Evolutionary conservation across 37 sponge, comb jelly and placozoan species (phyloP), one percentile per base, ranked within the genome.

Genomic region (Bolinopsis microptera): DNA sequence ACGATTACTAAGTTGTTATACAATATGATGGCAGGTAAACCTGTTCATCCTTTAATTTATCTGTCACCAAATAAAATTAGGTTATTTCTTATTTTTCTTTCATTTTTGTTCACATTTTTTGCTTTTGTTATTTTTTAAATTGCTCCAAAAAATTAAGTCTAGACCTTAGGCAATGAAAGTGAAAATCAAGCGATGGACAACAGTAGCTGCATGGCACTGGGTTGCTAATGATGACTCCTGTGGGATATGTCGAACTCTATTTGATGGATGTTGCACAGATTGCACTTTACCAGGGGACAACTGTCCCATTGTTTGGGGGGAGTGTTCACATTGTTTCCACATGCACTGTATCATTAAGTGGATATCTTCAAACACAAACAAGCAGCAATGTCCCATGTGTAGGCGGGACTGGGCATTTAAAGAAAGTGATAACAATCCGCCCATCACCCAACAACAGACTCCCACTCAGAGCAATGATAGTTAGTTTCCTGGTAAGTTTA

Each of bases 321-420:
- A 95, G 21, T 97, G 97, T 76, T 38, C 93, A 9, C 97, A 97
- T 74, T 95, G 96, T 72, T 97, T 97, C 93, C 97, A 97, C 93
- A 95, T 98, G 95, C 98, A 98, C 94, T 98, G 98, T 68, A 97
- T 98, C 35, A 83, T 97, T 83, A 98, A 98, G 96, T 98, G 98
- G 98, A 92, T 98, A 48, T 94, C 93, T 18, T 93, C 97, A 38
- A 96, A 95, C 76, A 95, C 95, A 68, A 93, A 94, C 93, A 90
- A 95, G 35, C 98, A 97, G 38, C 96, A 95, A 33, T 98, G 98
- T 93, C 98, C 98, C 2, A 98, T 98, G 98, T 98, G 98, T 69
- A 94, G 98, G 31, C 95, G 95, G 72, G 95, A 95, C 0, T 98
- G 98, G 98, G 94, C 96, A 76, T 98, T 98, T 88, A 96, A 94